Base-by-base conservation (phyloP, 2,797 vertebrate genomes). In the Poecile montanus region DNA sequence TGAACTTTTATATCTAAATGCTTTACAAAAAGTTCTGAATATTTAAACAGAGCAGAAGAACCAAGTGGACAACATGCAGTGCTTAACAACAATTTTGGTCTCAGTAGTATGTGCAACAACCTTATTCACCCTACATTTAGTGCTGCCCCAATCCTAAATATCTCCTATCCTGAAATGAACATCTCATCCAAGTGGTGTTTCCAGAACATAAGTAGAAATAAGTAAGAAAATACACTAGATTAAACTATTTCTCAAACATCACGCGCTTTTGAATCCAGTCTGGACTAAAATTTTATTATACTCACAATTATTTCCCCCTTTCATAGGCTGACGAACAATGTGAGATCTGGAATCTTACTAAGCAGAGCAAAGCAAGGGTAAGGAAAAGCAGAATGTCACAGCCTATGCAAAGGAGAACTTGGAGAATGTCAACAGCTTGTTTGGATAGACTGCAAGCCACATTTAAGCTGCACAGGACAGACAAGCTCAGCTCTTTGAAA, bases 61-160 rank as follows among this genome's bases (percentile, higher is more conserved):
- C 7, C 62, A 72, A 4, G 2, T 16, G 6, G 29, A 71, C 0
- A 6, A 56, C 11, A 16, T 16, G 11, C 44, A 62, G 27, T 8
- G 6, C 25, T 66, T 30, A 60, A 58, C 18, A 65, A 71, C 18
- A 67, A 45, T 48, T 77, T 58, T 48, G 7, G 6, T 22, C n/a
- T 60, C 51, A 23, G 32, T 1, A 72, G 3, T 19, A 50, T 10
- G 7, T 36, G 2, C 18, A 72, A 75, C 9, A 47, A 34, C 17
- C 9, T 73, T 47, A 67, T 54, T 44, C 13, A 62, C 13, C 9
- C 25, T 25, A 22, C 6, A 20, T 4, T 26, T 29, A 22, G 12
- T 7, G 11, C 14, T 34, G 17, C 13, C 18, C 34, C 45, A 88
- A 10, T 26, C 32, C 27, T 60, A 58, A 79, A 79, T 23, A 19